Evolutionary conservation across 2,797 vertebrate species (phyloP), one percentile per base, ranked within the genome.

Genomic region (Rhinella marina): DNA sequence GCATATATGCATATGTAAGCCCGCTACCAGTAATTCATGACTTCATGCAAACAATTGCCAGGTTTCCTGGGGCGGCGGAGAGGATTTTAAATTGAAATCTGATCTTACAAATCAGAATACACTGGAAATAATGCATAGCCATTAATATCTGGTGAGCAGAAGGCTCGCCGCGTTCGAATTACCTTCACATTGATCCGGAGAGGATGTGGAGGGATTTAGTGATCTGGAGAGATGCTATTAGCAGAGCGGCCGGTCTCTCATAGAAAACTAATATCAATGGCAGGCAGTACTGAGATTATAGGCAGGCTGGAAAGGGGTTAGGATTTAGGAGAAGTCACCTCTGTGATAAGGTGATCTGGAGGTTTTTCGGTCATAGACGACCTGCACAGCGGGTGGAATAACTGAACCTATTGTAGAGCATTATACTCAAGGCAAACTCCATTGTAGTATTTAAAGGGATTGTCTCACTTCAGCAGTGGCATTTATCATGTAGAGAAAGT

Each of bases 141-240:
- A 64, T 76, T 27, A 87, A 82, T 73, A 86, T 73, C 17, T 7
- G 14, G 57, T 54, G 8, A 83, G 25, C 62, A 23, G 56, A 79
- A 84, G 17, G 73, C 29, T 50, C 12, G 25, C 27, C 81, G 56
- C 80, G 79, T 61, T 5, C 32, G 17, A 59, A 73, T 62, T 54
- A 72, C 48, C 13, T 52, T 64, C 10, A 59, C 25, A 50, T 41
- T 70, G 9, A 13, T 41, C n/a, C 48, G 48, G 57, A 72, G 50
- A 57, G 76, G 82, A 27, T 29, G 19, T 73, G 64, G 29, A 84
- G 87, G 66, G 64, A 72, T 88, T 86, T 82, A 77, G 83, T 82
- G 88, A 82, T 76, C 25, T 88, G 70, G 87, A 88, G 77, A 82
- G 48, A 21, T 82, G 50, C 84, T 86, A 82, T 88, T 86, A 78